Percentiles rank a stretch among this genome's conserved stretches.
These are phyloP conservation scores for Phocoena sinus DNA, from an alignment of 2,113 vertebrate species.

Conservation along the genomic window DNA sequence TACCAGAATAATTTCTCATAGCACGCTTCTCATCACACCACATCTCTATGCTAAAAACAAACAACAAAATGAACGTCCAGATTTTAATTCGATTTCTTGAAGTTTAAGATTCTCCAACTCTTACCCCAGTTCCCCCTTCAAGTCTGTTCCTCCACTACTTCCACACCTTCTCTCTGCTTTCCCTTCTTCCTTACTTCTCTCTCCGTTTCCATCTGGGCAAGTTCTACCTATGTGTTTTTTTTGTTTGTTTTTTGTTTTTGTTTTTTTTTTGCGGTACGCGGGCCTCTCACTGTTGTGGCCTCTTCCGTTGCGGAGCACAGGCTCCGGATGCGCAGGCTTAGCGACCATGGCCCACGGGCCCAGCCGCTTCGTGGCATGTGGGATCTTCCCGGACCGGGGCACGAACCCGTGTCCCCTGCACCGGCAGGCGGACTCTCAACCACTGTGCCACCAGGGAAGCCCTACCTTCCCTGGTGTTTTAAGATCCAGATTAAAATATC, in stretches of 20 bases:
- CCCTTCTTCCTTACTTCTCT: not conserved
- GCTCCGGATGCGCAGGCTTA: too few species aligned
- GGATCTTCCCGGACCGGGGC: too few species aligned
- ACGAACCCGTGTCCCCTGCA: too few species aligned
- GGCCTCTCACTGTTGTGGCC: too few species aligned
- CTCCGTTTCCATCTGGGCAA: not conserved
- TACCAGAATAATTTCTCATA: not conserved
- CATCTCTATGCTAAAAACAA: constrained; percentile 16
- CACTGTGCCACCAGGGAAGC: too few species aligned
- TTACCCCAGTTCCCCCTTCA: not conserved
- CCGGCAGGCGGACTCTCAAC: too few species aligned
- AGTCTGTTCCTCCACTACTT: not conserved
- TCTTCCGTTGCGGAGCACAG: too few species aligned
- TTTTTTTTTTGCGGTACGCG: too few species aligned
- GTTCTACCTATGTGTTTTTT: not conserved
- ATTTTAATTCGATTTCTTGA: not conserved
- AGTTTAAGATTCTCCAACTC: not conserved
- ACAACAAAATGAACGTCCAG: not conserved
- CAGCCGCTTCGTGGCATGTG: too few species aligned
- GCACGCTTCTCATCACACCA: not conserved
- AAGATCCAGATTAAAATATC: constrained; percentile 21
- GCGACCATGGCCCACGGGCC: too few species aligned
- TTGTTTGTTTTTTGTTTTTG: too few species aligned
- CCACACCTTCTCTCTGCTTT: not conserved
- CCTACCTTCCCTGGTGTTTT: not conserved